Percentiles rank a stretch among this genome's conserved stretches.
Conservation (phyloP, 2,797 vertebrate species). For the Anableps anableps region DNA sequence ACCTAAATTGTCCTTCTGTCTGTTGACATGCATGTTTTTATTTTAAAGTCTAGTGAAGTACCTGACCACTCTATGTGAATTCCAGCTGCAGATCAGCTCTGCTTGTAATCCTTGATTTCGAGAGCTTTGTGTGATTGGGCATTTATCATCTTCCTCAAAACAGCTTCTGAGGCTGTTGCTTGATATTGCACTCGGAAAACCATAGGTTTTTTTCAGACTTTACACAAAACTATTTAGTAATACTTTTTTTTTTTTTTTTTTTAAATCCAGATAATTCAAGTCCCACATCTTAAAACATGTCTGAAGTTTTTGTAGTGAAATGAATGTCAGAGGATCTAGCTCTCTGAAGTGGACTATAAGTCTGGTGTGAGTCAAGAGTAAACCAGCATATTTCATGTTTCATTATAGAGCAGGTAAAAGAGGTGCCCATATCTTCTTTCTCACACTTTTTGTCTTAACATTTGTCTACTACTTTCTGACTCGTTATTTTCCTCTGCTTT, state of each 20-base stretch:
- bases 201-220: neutral
- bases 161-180: neutral
- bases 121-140: neutral
- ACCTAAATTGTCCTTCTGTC: constrained; percentile 14
- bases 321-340: constrained; percentile 43
- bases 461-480: constrained; percentile 30
- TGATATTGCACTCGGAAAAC: constrained; percentile 1
- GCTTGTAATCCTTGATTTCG: constrained; percentile 2
- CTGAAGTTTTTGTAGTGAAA: neutral
- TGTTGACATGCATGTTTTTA: constrained; percentile 17
- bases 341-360: constrained; percentile 45
- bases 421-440: constrained; percentile 36
- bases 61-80: neutral
- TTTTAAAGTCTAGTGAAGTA: constrained; percentile 22
- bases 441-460: constrained; percentile 29
- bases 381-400: constrained; percentile 61
- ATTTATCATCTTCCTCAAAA: neutral
- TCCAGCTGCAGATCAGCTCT: neutral
- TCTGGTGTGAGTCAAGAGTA: constrained; percentile 30
- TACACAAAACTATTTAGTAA: neutral
- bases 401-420: constrained; percentile 63
- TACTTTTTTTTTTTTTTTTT: constrained; percentile 18
- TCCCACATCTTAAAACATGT: constrained; percentile 25
- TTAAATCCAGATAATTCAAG: constrained; percentile 3
- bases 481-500: constrained; percentile 27